Base-by-base conservation (phyloP, 1,140 invertebrate genomes). In the Cephus cinctus region DNA sequence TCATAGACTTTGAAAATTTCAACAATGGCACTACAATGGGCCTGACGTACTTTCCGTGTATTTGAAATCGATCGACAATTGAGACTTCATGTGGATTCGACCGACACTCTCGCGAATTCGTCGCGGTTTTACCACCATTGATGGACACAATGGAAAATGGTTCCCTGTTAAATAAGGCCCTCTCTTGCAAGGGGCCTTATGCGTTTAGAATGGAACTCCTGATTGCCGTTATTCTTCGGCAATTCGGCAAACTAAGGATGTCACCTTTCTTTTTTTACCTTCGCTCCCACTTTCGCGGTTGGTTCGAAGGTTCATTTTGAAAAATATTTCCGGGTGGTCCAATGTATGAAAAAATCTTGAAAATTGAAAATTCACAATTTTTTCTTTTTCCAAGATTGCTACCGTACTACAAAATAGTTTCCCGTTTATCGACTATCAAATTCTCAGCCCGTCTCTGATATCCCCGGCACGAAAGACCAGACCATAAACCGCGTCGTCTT, bases 1-100 rank as follows among this genome's bases (percentile, higher is more conserved):
- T 6, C 12, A 15, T 19, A 25, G 22, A 12, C 32, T 8, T 38
- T 9, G 32, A 12, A 18, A 23, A 38, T 30, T 16, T 11, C 43
- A 14, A 36, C 34, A 4, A 8, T 11, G 34, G 34, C 34, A 36
- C 34, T 15, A 36, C n/a, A 36, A 18, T 36, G 14, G 14, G 9
- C 14, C 14, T 36, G 14, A 11, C 14, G 12, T 36, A 12, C 6
- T 41, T 41, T 60, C 18, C 14, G 20, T 22, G n/a, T 32, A 21
- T 46, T 47, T 15, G 39, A 47, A 56, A 56, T 62, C 40, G 36
- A 56, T 51, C 27, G 32, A 41, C 21, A 46, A 36, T 43, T 20
- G 41, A 57, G 41, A 47, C 50, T 56, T 61, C 56, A 54, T 56
- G 25, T 18, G n/a, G n/a, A n/a, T n/a, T 16, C 12, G 34, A 41